Evolutionary conservation across 1,140 invertebrate species (phyloP).

Genomic region (Microplitis mediator): DNA sequence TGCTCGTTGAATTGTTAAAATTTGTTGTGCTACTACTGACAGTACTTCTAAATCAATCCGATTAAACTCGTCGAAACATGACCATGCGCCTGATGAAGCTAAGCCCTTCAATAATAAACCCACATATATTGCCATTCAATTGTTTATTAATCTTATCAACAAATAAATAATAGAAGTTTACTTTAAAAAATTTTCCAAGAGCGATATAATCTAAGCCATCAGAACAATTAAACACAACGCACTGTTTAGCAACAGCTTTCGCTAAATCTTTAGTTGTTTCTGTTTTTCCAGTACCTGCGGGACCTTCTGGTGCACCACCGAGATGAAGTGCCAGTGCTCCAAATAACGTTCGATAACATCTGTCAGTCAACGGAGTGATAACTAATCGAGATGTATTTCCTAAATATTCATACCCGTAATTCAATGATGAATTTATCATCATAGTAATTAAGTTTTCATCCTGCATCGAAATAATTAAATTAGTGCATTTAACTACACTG

Average conservation of each 20-base stretch:
- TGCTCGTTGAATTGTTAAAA: conserved; percentile 75
- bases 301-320: conserved; percentile 90
- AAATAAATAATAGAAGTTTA: conserved; percentile 55
- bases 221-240: conserved; percentile 96
- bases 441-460: conserved; percentile 75
- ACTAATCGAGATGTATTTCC: conserved; percentile 87
- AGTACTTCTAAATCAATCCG: conserved; percentile 85
- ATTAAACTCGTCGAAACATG: conserved; percentile 97
- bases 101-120: conserved; percentile 69
- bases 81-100: conserved; percentile 94
- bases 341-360: conserved; percentile 89
- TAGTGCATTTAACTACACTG: no score
- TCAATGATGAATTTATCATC: conserved; percentile 90
- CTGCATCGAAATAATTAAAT: conserved; percentile 44
- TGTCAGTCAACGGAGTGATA: conserved; percentile 87
- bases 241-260: conserved; percentile 95
- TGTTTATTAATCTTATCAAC: no score
- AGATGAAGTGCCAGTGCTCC: conserved; percentile 86
- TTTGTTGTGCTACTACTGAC: conserved; percentile 91
- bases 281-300: conserved; percentile 94
- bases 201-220: conserved; percentile 91
- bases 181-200: conserved; percentile 96
- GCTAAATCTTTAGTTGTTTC: conserved; percentile 97
- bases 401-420: conserved; percentile 94
- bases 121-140: no score